Conservation (phyloP, 1,140 invertebrate species). For the Metopolophium dirhodum region DNA sequence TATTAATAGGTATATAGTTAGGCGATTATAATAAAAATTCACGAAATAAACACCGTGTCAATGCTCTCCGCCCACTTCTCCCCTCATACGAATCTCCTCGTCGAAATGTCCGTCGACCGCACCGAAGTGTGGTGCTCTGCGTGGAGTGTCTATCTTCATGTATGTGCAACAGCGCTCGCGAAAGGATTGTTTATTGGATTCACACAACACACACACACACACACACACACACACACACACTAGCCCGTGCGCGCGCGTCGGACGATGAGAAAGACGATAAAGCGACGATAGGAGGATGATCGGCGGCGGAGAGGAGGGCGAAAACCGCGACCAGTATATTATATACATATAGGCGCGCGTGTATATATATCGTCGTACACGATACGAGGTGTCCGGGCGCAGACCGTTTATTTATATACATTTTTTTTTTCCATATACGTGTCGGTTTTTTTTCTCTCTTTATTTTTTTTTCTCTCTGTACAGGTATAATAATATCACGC, state of each 20-base stretch:
- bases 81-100: no score
- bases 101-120: background rate
- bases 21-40: no score
- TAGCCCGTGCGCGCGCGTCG: background rate
- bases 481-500: background rate
- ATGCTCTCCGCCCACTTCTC: no score
- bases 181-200: conserved; percentile 24
- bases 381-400: background rate
- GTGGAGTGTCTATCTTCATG: no score
- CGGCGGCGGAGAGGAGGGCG: background rate
- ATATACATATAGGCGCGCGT: background rate
- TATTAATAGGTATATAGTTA: no score
- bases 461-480: background rate
- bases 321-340: background rate
- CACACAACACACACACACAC: background rate
- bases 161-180: background rate
- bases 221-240: no score
- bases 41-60: no score
- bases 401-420: conserved; percentile 23
- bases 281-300: background rate
- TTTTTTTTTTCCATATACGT: background rate
- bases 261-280: background rate
- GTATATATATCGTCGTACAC: background rate
- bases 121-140: background rate
- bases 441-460: background rate